These are phyloP conservation scores for Xyrauchen texanus DNA, from an alignment of 2,113 vertebrate species.

Conservation along the genomic window DNA sequence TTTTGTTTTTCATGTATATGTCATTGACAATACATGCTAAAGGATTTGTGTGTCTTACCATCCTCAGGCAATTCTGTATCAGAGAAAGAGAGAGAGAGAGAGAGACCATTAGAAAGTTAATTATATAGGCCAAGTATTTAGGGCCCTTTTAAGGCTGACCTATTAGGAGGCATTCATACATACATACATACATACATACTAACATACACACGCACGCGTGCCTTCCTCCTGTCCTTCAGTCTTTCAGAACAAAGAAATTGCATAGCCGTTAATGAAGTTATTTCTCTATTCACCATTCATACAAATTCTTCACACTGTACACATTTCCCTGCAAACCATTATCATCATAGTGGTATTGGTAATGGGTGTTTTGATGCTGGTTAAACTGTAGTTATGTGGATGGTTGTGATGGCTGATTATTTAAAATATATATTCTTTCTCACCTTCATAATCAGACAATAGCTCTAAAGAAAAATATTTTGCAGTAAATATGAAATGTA, in stretches of 20 bases:
- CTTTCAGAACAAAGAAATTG: not conserved
- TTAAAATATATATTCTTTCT: constrained; percentile 2
- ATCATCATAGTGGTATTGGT: not conserved
- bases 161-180: constrained; percentile 21
- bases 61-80: constrained; percentile 68
- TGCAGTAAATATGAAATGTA: constrained; percentile 2
- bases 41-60: constrained; percentile 68
- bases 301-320: not conserved
- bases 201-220: not conserved
- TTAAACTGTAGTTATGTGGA: not conserved
- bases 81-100: constrained; percentile 36
- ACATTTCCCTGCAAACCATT: not conserved
- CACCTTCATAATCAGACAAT: not conserved
- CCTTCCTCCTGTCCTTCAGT: not conserved
- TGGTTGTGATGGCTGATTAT: not conserved
- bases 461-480: constrained; percentile 4
- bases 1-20: constrained; percentile 40
- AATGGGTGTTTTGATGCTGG: not conserved
- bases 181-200: constrained; percentile 1
- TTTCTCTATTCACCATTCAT: not conserved
- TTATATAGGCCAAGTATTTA: constrained; percentile 49
- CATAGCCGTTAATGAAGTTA: not conserved
- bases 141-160: constrained; percentile 44
- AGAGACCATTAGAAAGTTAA: constrained; percentile 17
- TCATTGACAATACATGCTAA: constrained; percentile 60